Evolutionary conservation across 2,113 vertebrate species (phyloP).

Genomic region (Grus americana): DNA sequence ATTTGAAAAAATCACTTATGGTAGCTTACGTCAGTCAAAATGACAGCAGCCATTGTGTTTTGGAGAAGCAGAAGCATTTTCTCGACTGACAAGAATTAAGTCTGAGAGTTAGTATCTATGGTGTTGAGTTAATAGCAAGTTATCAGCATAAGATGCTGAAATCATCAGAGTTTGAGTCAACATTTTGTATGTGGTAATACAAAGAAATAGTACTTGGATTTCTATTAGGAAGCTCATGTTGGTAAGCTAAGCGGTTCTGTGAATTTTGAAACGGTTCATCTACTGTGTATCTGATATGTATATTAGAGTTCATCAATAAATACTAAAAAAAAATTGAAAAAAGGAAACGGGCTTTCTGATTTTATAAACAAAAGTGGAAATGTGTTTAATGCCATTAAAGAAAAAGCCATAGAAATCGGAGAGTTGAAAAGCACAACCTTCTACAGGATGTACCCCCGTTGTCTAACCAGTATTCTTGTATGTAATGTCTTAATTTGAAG

Average conservation of each 20-base stretch:
- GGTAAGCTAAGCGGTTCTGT: not conserved
- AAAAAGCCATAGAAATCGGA: not conserved
- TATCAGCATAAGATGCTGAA: not conserved
- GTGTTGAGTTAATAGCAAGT: not conserved
- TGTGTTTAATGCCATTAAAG: not conserved
- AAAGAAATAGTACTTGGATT: not conserved
- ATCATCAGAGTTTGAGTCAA: not conserved
- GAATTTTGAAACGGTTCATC: not conserved
- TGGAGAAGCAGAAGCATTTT: conserved; percentile 5
- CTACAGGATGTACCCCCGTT: rapidly evolving
- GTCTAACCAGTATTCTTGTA: not conserved
- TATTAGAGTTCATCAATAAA: not conserved
- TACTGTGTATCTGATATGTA: not conserved
- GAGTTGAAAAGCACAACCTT: not conserved
- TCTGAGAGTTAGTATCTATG: not conserved
- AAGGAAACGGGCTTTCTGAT: not conserved
- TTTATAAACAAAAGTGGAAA: not conserved
- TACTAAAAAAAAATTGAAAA: not conserved
- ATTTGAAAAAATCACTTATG: conserved; percentile 52
- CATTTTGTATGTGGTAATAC: not conserved
- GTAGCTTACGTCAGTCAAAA: conserved; percentile 48
- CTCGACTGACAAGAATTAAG: not conserved
- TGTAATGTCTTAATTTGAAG: not conserved
- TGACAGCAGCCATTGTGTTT: conserved; percentile 45
- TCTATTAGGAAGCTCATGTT: not conserved